A percentile compares a stretch with the other conserved stretches of the same genome.
These are phyloP conservation scores for Heliconius nattereri DNA, from an alignment of 1,140 invertebrate species.

Conservation along the genomic window DNA sequence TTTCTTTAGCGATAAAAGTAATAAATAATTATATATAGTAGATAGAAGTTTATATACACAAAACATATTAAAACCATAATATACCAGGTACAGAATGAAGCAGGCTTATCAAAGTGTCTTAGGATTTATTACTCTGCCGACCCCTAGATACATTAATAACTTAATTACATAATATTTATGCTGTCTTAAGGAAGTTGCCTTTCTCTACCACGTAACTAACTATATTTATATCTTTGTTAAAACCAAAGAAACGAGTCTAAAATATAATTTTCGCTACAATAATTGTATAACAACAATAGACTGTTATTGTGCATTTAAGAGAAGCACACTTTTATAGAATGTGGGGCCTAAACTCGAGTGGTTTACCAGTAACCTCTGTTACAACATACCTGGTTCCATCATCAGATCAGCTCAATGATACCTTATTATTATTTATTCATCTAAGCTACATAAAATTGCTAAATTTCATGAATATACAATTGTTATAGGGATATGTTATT, in stretches of 20 bases:
- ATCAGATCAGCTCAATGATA: no score
- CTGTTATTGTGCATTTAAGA: no score
- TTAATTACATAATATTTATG: conserved; percentile 30
- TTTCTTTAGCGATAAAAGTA: no score
- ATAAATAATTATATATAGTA: not conserved
- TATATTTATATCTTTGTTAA: not conserved
- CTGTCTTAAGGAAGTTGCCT: conserved; percentile 9
- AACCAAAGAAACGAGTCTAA: not conserved
- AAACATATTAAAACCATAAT: not conserved
- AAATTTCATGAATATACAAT: no score
- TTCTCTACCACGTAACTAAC: not conserved
- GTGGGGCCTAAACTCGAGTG: no score
- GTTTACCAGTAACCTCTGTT: no score
- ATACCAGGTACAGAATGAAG: conserved; percentile 20
- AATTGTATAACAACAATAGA: not conserved
- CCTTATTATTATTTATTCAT: no score
- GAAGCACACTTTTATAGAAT: no score
- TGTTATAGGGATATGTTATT: no score
- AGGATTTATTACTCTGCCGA: conserved; percentile 16
- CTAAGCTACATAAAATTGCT: no score
- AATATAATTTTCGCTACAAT: not conserved
- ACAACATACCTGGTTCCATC: no score
- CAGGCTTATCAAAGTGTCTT: conserved; percentile 18
- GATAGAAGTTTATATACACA: not conserved
- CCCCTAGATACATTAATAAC: conserved; percentile 22